These are phyloP conservation scores for Mimachlamys varia DNA, from an alignment of 2,888 invertebrate species.

Conservation along the genomic window DNA sequence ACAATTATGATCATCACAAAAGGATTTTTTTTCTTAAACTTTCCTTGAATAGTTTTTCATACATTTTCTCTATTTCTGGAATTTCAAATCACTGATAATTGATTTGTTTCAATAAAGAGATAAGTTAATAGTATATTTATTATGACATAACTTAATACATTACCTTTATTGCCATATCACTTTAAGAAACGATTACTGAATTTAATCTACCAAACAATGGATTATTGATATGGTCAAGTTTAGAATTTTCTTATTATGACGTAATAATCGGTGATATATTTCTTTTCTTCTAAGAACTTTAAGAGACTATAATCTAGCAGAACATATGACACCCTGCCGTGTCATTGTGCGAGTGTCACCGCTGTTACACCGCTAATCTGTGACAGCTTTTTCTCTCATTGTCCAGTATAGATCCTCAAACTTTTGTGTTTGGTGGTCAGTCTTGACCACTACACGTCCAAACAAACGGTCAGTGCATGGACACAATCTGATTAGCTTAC, in stretches of 20 bases:
- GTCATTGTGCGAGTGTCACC: not conserved
- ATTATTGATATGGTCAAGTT: not conserved
- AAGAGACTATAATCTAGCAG: not conserved
- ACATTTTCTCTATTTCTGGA: not conserved
- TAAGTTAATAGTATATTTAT: not conserved
- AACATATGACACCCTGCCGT: not conserved
- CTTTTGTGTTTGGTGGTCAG: slow-evolving; percentile 29
- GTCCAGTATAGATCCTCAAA: slow-evolving; percentile 28
- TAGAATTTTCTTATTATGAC: slow-evolving; percentile 1
- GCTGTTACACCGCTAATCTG: not conserved
- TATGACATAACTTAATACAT: not conserved
- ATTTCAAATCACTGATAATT: not conserved
- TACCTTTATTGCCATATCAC: not conserved
- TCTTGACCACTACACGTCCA: slow-evolving; percentile 11
- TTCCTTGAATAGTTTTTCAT: not conserved
- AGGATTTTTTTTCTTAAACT: not conserved
- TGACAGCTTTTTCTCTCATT: not conserved
- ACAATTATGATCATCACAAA: too few species aligned
- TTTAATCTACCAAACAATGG: not conserved
- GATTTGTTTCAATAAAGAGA: not conserved
- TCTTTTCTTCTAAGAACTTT: not conserved
- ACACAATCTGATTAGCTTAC: slow-evolving; percentile 23
- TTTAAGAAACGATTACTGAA: not conserved
- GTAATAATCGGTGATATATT: not conserved
- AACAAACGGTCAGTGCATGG: not conserved